Base-by-base conservation (phyloP, 2,797 vertebrate genomes). In the Sylvilagus floridanus region DNA sequence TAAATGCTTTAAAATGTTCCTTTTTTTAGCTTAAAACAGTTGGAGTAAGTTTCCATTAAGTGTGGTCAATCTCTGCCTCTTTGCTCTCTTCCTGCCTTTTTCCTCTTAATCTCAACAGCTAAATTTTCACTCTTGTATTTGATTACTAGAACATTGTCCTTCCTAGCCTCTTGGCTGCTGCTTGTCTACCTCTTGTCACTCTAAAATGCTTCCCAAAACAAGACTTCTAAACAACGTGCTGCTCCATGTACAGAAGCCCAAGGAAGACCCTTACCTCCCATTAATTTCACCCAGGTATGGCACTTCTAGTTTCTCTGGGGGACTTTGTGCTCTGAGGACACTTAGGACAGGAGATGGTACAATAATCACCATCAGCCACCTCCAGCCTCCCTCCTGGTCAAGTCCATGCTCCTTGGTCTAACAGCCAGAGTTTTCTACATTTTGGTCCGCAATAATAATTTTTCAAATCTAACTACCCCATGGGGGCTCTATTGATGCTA, bases 1-100 rank as follows among this genome's bases (percentile, higher is more conserved):
- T 57, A 57, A 21, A 57, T 57, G 54, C 54, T 57, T 57, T 57
- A 16, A 57, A 57, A 57, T 57, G 19, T 17, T 57, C 19, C 54
- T 57, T 54, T 35, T 71, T 96, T 72, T 8, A 63, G 73, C 82
- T 93, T 90, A 88, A 88, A 71, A 52, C 71, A 57, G 24, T 42
- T 72, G 60, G 79, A 81, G 50, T 90, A 77, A 84, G 32, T 91
- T 94, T 86, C 66, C 28, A 14, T 68, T 90, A 86, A 73, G 88
- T n/a, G 57, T 14, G 52, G 37, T 50, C 32, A 57, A 57, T 52
- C 42, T 69, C 13, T 35, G 32, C 42, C 42, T 11, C 35, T 28
- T 2, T 26, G 9, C 1, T 32, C 10, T 37, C 1, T 32, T 4
- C 22, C n/a, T 78, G 54, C 24, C 32, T 65, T 63, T 68, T 42